phyloP scores from a whole-genome alignment of 2,113 vertebrate genomes.

The Helogale parvula region DNA sequence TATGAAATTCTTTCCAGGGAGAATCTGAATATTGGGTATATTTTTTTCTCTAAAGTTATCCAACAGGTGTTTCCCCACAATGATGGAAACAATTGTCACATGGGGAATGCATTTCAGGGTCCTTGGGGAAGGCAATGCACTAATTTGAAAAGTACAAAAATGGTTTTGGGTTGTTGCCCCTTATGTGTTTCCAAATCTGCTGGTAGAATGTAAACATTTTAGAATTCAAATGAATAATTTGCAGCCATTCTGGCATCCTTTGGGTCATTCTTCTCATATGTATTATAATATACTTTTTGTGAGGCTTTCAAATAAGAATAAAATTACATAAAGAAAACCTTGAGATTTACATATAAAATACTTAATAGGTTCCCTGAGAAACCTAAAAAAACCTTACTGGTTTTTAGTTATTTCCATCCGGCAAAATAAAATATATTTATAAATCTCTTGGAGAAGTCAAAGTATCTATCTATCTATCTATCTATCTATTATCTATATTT shows the following conservation, averaged over 20 bases:
- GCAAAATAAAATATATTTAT: neutral
- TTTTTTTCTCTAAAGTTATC: neutral
- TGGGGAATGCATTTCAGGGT: neutral
- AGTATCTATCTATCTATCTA: neutral
- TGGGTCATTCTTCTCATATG: neutral
- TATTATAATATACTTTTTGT: neutral
- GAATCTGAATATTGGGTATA: neutral
- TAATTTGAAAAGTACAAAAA: neutral
- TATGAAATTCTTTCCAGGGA: neutral
- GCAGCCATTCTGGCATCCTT: neutral
- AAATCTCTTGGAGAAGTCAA: neutral
- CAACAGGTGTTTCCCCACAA: neutral
- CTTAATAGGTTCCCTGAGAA: neutral
- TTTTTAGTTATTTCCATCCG: neutral
- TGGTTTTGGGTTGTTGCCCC: neutral
- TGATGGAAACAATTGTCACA: neutral
- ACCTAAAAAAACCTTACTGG: neutral
- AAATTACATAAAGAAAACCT: neutral
- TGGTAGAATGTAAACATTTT: neutral
- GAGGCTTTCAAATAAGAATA: neutral
- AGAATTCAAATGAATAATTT: neutral
- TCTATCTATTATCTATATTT: neutral
- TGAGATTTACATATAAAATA: neutral
- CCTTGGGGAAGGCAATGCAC: neutral
- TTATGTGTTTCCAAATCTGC: neutral